These are phyloP conservation scores for Diadegma fenestrale DNA, from an alignment of 2,888 invertebrate species.

Conservation along the genomic window DNA sequence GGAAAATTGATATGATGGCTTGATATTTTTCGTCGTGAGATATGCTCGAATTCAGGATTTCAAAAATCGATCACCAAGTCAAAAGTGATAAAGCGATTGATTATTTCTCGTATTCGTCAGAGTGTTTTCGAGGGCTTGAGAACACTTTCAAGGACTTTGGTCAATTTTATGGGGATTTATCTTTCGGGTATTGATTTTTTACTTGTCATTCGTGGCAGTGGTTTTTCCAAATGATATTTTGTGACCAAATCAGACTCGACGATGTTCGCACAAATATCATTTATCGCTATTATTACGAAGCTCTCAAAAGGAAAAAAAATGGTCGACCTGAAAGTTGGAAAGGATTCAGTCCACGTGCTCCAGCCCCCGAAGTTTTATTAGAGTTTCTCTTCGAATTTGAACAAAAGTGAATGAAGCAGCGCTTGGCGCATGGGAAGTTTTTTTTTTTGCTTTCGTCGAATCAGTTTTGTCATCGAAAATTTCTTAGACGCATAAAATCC, in stretches of 20 bases:
- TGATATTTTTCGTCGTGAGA: slow-evolving; percentile 43
- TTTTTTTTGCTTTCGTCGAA: too few relatives aligned
- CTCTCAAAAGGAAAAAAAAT: background rate
- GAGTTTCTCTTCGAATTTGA: background rate
- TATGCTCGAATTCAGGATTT: slow-evolving; percentile 46
- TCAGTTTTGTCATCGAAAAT: slow-evolving; percentile 12
- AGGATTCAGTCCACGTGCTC: background rate
- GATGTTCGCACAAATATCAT: background rate
- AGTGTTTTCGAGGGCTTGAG: slow-evolving; percentile 25
- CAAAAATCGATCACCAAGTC: background rate
- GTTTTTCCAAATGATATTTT: slow-evolving; percentile 13
- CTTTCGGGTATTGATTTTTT: background rate
- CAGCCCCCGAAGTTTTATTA: background rate
- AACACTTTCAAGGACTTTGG: background rate
- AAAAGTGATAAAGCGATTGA: slow-evolving; percentile 1
- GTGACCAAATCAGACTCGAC: background rate
- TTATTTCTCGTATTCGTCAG: background rate
- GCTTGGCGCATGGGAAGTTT: background rate
- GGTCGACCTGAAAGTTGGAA: background rate
- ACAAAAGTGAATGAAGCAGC: background rate
- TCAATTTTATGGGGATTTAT: background rate
- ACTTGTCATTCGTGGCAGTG: slow-evolving; percentile 56
- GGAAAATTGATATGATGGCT: slow-evolving; percentile 52
- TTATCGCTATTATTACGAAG: slow-evolving; percentile 10
- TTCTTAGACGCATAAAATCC: background rate